Evolutionary conservation across 2,113 vertebrate species (phyloP).

Genomic region (Esox niger): DNA sequence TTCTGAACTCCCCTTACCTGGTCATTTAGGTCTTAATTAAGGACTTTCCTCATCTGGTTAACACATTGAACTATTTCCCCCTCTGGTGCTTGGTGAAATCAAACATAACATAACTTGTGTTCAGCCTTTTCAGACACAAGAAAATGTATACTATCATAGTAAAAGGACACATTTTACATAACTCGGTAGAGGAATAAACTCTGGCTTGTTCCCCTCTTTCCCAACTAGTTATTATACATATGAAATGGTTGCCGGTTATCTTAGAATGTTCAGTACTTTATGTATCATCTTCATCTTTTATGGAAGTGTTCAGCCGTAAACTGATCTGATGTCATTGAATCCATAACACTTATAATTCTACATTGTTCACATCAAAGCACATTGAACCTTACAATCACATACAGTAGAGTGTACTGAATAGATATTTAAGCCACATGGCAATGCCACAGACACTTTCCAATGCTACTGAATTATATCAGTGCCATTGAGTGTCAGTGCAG

Average conservation of each 20-base stretch:
- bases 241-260: slow-evolving; percentile 2
- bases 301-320: background rate
- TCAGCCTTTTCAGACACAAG: too few species aligned
- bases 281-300: background rate
- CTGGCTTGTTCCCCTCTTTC: background rate
- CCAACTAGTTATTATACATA: background rate
- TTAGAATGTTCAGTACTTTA: background rate
- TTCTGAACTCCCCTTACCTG: too few species aligned
- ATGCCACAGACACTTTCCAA: background rate
- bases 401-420: background rate
- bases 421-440: background rate
- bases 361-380: background rate
- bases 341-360: background rate
- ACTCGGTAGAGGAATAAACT: too few species aligned
- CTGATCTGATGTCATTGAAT: background rate
- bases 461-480: too few species aligned
- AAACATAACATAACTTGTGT: too few species aligned
- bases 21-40: too few species aligned
- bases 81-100: too few species aligned
- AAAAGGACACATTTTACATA: too few species aligned
- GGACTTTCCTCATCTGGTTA: too few species aligned
- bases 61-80: too few species aligned
- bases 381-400: background rate
- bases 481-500: too few species aligned
- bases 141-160: too few species aligned